Evolutionary conservation across 1,140 invertebrate species (phyloP).

Genomic region (Littorina saxatilis): DNA sequence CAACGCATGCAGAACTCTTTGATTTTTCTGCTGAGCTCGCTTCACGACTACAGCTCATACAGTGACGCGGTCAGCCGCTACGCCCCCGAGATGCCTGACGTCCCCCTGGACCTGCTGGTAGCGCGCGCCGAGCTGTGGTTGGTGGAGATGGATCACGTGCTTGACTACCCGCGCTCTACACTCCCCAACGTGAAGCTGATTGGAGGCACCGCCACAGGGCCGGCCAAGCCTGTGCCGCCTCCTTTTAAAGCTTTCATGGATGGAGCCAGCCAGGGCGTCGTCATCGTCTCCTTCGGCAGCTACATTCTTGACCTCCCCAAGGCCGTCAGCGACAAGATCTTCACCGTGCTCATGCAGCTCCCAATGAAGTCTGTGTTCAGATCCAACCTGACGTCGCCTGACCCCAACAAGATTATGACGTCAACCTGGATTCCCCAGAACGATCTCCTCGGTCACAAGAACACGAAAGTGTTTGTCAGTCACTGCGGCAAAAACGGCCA

Average conservation of each 20-base stretch:
- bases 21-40: not conserved
- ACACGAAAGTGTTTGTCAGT: slow-evolving; percentile 56
- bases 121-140: slow-evolving; percentile 43
- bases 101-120: slow-evolving; percentile 13
- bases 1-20: slow-evolving; percentile 25
- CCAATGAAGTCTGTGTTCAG: slow-evolving; percentile 18
- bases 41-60: not conserved
- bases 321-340: not conserved
- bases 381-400: slow-evolving; percentile 23
- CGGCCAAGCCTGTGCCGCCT: slow-evolving; percentile 27
- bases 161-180: slow-evolving; percentile 49
- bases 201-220: slow-evolving; percentile 43
- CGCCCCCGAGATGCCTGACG: slow-evolving; percentile 37
- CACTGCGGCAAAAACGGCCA: slow-evolving; percentile 62
- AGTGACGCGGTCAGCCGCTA: not conserved
- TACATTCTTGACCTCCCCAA: not conserved
- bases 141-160: slow-evolving; percentile 44
- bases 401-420: slow-evolving; percentile 26
- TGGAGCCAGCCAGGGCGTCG: not conserved
- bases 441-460: slow-evolving; percentile 38
- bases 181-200: slow-evolving; percentile 52
- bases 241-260: slow-evolving; percentile 45
- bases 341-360: not conserved
- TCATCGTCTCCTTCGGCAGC: not conserved
- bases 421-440: slow-evolving; percentile 43